Evolutionary conservation across 2,888 invertebrate genomes (phyloP), one percentile per base, ranked within the genome.

Genomic region (Globia sparganii): DNA sequence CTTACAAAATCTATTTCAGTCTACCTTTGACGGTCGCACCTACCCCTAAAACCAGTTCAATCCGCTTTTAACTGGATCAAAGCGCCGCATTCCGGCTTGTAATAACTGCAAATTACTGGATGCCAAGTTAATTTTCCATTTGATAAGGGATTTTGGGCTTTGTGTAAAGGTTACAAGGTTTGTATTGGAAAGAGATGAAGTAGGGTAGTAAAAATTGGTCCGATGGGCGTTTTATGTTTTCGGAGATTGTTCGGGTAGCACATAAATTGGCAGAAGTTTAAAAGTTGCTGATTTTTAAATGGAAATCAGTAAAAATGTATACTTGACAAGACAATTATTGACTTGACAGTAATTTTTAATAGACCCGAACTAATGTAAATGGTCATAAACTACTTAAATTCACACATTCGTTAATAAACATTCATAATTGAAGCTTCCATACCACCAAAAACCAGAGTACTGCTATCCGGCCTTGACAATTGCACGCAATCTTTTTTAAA

Each of bases 91-190:
- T 91, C 91, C 93, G 78, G 87, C 84, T 91, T 87, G 87, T 92
- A 93, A 94, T 94, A 93, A 92, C 92, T 89, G 80, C 87, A 85
- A 93, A 93, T 93, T 92, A 92, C 79, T 53, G 78, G 84, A 79
- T 81, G 71, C 83, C 89, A 84, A 88, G 80, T 75, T 81, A 87
- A 85, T 75, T 71, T 78, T 64, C 15, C 0, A 2, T 15, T 64
- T 68, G n/a, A 5, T 58, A 37, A 11, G 40, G 53, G 25, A 76
- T 72, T 77, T 74, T 71, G 25, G 21, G 62, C 73, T 69, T 65
- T 80, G 61, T 4, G 0, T 6, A 0, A 1, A 1, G 0, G 34
- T 0, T 0, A 1, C 62, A 75, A 69, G 80, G 80, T 77, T 72
- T n/a, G 4, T 25, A 40, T 80, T 80, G 25, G 21, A 15, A 15